Base-by-base conservation (phyloP, 1,140 invertebrate species). In the Euwallacea similis region DNA sequence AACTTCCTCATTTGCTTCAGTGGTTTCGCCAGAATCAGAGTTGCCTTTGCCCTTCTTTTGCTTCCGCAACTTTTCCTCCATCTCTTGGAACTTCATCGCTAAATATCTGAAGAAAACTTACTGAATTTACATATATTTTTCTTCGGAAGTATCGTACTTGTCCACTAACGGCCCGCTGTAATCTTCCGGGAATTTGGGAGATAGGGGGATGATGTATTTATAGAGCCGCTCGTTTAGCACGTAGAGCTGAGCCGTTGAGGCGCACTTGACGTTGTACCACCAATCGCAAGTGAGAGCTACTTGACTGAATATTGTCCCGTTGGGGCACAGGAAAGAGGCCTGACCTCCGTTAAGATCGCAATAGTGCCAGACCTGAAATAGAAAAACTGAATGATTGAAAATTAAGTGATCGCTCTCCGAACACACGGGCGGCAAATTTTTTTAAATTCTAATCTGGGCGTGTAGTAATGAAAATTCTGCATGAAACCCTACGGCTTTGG, bases 201-300 rank as follows among this genome's bases (percentile, higher is more conserved):
- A 88, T 72, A 93, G 87, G 9, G 92, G 92, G 73, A 94, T 80
- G 68, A 95, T 94, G 77, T 92, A 94, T 77, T 94, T 94, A 79
- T 94, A 95, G 0, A 95, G 86, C 53, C 93, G 87, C 78, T 94
- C 93, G 73, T 96, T 96, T 0, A 96, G 82, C 7, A 94, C 93
- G 79, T 95, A 96, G 0, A 93, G 84, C 79, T 94, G 92, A 0
- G 91, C 82, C 0, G 93, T 94, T 2, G 90, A 87, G 21, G 89
- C 87, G 79, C 94, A 96, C 72, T 91, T 88, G 0, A 94, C 92
- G 79, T 94, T 95, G 81, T 94, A 95, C 94, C 93, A 95, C 94
- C 93, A 95, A 80, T 95, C 93, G 75, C 94, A 96, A 0, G 93
- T 94, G 0, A 93, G 81, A 0, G 87, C 88, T 2, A 91, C 89